These are phyloP conservation scores for Stenotaenia linearis DNA, from an alignment of 2,888 invertebrate species.

Conservation along the genomic window DNA sequence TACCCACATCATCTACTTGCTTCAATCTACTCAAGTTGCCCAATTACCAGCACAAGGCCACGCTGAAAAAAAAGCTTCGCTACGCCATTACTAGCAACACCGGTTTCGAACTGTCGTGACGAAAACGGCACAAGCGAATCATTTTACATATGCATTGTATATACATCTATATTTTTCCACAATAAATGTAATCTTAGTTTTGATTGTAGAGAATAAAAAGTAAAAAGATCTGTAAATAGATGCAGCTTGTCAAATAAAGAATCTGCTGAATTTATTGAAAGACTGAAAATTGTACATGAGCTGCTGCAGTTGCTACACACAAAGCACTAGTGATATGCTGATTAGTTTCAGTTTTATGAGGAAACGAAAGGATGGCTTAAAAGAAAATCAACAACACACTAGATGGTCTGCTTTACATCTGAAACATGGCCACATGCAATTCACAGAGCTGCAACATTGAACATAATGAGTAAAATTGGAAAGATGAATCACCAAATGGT, in stretches of 20 bases:
- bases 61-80: slow-evolving; percentile 87
- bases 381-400: neutral
- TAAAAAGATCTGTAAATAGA: neutral
- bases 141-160: neutral
- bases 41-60: slow-evolving; percentile 94
- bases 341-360: neutral
- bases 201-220: neutral
- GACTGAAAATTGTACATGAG: slow-evolving; percentile 24
- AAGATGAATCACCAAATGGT: slow-evolving; percentile 23
- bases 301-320: slow-evolving; percentile 6
- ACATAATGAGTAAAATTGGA: slow-evolving; percentile 5
- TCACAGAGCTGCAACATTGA: slow-evolving; percentile 2
- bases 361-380: neutral
- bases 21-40: slow-evolving; percentile 97
- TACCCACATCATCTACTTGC: slow-evolving; percentile 98
- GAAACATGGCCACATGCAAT: slow-evolving; percentile 6
- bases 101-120: slow-evolving; percentile 93
- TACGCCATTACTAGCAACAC: slow-evolving; percentile 97
- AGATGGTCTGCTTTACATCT: neutral
- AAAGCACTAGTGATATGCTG: slow-evolving; percentile 21
- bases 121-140: neutral
- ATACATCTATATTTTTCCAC: neutral
- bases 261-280: slow-evolving; percentile 10
- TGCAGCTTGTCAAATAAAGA: slow-evolving; percentile 28
- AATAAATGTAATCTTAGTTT: neutral